Evolutionary conservation across 1,140 invertebrate genomes (phyloP).

Genomic region (Orchestia grillus): DNA sequence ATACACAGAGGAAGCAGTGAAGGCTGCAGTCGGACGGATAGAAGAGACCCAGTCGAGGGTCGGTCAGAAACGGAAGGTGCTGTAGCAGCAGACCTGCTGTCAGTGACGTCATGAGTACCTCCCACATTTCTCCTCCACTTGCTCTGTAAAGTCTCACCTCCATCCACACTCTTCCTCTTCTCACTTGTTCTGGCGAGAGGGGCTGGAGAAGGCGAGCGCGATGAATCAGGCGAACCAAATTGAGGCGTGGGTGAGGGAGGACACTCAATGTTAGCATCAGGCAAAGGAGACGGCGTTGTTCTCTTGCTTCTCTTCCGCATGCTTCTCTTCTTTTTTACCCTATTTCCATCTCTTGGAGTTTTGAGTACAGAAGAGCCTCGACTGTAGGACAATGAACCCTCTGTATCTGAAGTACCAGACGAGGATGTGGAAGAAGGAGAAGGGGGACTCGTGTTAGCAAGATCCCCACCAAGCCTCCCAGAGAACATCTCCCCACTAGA

Average conservation of each 20-base stretch:
- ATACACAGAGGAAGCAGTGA: conserved; percentile 21
- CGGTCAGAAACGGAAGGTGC: neutral
- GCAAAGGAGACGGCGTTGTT: conserved; percentile 65
- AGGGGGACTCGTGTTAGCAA: neutral
- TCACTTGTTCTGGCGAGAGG: neutral
- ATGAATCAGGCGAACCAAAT: conserved; percentile 67
- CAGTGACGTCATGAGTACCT: neutral
- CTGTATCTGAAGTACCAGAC: conserved; percentile 51
- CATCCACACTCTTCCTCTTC: conserved; percentile 19
- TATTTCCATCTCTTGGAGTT: neutral
- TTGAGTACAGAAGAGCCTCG: neutral
- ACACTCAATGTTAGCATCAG: conserved; percentile 65
- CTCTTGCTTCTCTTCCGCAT: conserved; percentile 58
- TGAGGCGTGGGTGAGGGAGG: conserved; percentile 67
- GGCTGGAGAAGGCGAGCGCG: conserved; percentile 64
- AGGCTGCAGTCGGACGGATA: neutral
- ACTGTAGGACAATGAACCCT: neutral
- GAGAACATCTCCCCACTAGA: conserved; percentile 50
- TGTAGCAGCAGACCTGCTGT: conserved; percentile 4
- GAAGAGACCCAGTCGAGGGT: neutral
- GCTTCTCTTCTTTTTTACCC: neutral
- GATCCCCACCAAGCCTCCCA: neutral
- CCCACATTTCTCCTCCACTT: neutral
- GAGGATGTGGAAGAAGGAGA: conserved; percentile 46
- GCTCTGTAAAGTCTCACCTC: neutral